These are phyloP conservation scores for Sphaeridia pumilis DNA, from an alignment of 2,888 invertebrate species.

Conservation along the genomic window DNA sequence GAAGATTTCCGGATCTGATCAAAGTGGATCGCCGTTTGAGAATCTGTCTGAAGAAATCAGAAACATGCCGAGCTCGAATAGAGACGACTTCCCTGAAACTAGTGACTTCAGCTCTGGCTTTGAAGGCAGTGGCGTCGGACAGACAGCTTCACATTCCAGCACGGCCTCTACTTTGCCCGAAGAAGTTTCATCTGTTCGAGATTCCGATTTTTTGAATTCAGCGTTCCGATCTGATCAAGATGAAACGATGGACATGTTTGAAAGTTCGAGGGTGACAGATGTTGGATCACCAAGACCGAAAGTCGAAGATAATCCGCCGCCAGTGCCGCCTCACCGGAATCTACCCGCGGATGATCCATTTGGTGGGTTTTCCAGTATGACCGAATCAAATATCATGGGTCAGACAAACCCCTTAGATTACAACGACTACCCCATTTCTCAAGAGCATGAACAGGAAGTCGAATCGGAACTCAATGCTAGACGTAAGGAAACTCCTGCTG, in stretches of 20 bases:
- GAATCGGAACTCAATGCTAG: neutral
- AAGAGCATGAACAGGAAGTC: neutral
- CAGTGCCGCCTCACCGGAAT: conserved; percentile 13
- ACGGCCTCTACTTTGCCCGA: conserved; percentile 2
- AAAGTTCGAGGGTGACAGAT: neutral
- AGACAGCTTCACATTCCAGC: no score
- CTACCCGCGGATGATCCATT: neutral
- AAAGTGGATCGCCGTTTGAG: neutral
- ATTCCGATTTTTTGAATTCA: neutral
- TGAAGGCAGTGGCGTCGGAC: neutral
- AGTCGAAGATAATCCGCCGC: conserved; percentile 8
- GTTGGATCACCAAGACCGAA: neutral
- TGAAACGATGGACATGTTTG: neutral
- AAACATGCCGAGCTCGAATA: neutral
- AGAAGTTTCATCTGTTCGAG: neutral
- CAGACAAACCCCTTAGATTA: neutral
- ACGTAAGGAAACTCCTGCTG: neutral
- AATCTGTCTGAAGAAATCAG: neutral
- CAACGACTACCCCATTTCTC: neutral
- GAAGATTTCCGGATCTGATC: conserved; percentile 1
- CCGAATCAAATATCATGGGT: neutral
- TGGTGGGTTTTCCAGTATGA: neutral
- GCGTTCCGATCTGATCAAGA: neutral
- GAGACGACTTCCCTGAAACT: neutral
- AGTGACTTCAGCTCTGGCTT: neutral